A percentile compares a stretch with the other conserved stretches of the same genome.
phyloP scores from a whole-genome alignment of 2,888 invertebrate species.

The Tetramorium bicarinatum region DNA sequence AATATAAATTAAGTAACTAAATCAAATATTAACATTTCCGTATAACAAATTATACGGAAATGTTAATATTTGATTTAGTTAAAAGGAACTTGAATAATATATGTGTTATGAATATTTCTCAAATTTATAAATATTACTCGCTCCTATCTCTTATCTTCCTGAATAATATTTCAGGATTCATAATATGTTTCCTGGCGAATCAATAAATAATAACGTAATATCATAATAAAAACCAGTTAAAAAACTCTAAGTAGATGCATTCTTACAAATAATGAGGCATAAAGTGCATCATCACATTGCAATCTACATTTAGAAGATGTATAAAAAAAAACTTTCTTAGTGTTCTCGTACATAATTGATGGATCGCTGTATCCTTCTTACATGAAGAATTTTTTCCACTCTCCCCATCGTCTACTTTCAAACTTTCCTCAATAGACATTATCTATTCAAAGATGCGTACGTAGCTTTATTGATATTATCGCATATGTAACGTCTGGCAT shows the following conservation, averaged over 20 bases:
- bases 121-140: background rate
- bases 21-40: too few species aligned
- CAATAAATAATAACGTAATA: background rate
- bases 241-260: background rate
- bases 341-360: background rate
- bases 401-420: constrained; percentile 27
- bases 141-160: background rate
- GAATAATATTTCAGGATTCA: background rate
- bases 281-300: background rate
- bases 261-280: background rate
- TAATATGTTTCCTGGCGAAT: background rate
- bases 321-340: background rate
- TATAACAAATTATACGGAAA: background rate
- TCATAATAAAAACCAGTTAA: background rate
- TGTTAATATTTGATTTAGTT: background rate
- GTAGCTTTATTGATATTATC: constrained; percentile 70
- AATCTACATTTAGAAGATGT: background rate
- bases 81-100: background rate
- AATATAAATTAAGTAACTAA: background rate
- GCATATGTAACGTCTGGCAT: background rate
- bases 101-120: background rate
- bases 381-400: constrained; percentile 59
- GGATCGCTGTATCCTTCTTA: background rate
- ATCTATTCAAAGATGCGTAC: constrained; percentile 59
- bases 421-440: constrained; percentile 58